phyloP scores from a whole-genome alignment of 2,797 vertebrate genomes.

The Ispidina lecontei region DNA sequence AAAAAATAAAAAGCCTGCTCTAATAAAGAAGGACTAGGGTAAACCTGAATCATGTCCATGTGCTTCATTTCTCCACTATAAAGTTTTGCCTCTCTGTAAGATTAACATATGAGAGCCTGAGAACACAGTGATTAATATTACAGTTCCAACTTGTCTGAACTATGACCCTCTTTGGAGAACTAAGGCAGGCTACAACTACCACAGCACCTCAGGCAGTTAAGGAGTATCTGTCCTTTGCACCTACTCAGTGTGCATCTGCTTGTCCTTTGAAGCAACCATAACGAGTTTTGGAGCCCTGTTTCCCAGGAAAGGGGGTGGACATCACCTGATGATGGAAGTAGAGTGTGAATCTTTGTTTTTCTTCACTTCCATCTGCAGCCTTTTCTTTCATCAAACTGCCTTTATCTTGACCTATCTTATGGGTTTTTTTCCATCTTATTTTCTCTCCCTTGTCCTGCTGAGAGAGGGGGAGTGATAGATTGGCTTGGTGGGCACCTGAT shows the following conservation, averaged over 20 bases:
- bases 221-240: neutral
- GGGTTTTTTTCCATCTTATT: no score
- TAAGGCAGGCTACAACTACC: neutral
- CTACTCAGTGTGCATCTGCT: neutral
- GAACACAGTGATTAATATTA: neutral
- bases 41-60: neutral
- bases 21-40: neutral
- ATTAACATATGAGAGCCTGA: neutral
- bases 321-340: neutral
- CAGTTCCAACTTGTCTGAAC: neutral
- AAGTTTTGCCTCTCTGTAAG: neutral
- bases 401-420: no score
- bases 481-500: no score
- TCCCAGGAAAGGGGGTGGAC: no score
- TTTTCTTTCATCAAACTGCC: neutral
- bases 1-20: neutral
- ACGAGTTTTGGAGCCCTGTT: no score
- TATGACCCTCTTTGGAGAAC: neutral
- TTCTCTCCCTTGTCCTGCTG: neutral
- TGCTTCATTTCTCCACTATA: neutral
- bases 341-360: no score
- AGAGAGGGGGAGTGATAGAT: no score
- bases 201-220: neutral
- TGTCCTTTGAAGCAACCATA: no score
- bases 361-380: no score